phyloP scores from a whole-genome alignment of 1,140 invertebrate genomes.

The Drosophila micromelanica region DNA sequence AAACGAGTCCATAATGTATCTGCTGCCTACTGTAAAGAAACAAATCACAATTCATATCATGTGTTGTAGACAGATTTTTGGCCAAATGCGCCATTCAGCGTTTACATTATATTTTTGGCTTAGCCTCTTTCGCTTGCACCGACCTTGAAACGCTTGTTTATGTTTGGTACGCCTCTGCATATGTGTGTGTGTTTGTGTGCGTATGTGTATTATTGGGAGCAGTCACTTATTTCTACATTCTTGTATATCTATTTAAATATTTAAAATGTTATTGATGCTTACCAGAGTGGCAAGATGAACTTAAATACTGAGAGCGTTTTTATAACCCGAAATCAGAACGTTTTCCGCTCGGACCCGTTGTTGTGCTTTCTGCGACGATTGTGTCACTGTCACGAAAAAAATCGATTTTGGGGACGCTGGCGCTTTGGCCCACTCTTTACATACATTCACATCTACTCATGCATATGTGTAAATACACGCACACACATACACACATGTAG shows the following conservation, averaged over 20 bases:
- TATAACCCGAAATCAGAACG: background rate
- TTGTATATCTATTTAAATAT: background rate
- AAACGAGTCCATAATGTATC: constrained; percentile 85
- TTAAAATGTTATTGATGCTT: background rate
- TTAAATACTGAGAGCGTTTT: background rate
- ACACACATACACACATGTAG: constrained; percentile 9
- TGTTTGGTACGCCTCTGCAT: constrained; percentile 46
- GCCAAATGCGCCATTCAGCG: constrained; percentile 59
- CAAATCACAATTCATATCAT: constrained; percentile 3
- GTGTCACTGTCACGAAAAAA: constrained; percentile 66
- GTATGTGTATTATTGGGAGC: background rate
- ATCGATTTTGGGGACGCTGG: constrained; percentile 70
- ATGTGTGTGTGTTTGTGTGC: too few relatives aligned
- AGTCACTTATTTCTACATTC: too few relatives aligned
- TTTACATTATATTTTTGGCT: constrained; percentile 46
- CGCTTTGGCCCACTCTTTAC: constrained; percentile 60
- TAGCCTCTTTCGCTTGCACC: constrained; percentile 58
- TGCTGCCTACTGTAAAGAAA: constrained; percentile 11
- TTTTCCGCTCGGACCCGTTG: constrained; percentile 12
- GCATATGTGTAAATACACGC: background rate
- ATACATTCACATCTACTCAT: constrained; percentile 8
- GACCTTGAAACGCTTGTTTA: constrained; percentile 79
- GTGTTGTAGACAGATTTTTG: constrained; percentile 25
- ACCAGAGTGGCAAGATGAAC: constrained; percentile 6
- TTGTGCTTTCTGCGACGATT: constrained; percentile 45